A percentile compares a stretch with the other conserved stretches of the same genome.
Evolutionary conservation across 1,140 invertebrate species (phyloP).

Genomic region (Ectropis grisescens): DNA sequence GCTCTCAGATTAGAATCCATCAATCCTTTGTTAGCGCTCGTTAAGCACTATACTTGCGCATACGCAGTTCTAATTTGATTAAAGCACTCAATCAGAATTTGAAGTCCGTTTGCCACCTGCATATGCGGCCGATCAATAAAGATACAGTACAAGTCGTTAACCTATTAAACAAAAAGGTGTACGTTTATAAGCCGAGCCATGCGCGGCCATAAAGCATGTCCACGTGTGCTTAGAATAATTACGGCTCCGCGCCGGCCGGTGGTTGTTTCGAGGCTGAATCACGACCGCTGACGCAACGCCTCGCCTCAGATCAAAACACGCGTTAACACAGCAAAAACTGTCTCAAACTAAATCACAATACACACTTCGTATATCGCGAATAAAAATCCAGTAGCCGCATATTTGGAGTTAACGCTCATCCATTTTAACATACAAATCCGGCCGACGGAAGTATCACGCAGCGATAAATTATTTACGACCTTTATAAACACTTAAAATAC

Average conservation of each 20-base stretch:
- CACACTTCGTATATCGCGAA: slow-evolving; percentile 3
- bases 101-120: no score
- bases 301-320: slow-evolving; percentile 16
- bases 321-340: slow-evolving; percentile 20
- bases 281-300: slow-evolving; percentile 32
- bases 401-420: slow-evolving; percentile 28
- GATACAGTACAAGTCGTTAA: slow-evolving; percentile 32
- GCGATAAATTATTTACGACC: slow-evolving; percentile 64
- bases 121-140: slow-evolving; percentile 14
- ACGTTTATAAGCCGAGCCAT: slow-evolving; percentile 37
- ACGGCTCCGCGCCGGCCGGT: slow-evolving; percentile 19
- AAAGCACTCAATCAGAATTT: no score
- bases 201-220: slow-evolving; percentile 39
- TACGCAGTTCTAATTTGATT: no score
- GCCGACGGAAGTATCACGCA: slow-evolving; percentile 61
- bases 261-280: slow-evolving; percentile 34
- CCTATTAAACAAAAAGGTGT: slow-evolving; percentile 39
- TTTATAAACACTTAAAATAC: slow-evolving; percentile 62
- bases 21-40: no score
- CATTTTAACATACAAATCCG: slow-evolving; percentile 52
- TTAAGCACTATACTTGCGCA: no score
- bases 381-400: slow-evolving; percentile 57
- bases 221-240: slow-evolving; percentile 59
- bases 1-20: no score
- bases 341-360: slow-evolving; percentile 4